Base-by-base conservation (phyloP, 2,888 invertebrate species). In the Taphrorychus bicolor region DNA sequence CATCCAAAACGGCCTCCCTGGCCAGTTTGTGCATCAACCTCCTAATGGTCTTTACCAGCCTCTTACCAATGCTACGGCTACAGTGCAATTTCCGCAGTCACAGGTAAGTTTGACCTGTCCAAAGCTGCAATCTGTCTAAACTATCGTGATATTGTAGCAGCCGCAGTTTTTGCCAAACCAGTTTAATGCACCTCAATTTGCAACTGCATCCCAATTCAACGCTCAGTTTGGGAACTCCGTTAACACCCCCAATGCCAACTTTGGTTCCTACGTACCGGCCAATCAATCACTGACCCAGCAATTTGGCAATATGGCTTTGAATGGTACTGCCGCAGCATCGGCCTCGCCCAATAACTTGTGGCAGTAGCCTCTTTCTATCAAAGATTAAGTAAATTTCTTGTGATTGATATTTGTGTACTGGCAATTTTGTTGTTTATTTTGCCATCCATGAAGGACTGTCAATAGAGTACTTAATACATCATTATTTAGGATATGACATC, bases 241-340 rank as follows among this genome's bases (percentile, higher is more conserved):
- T 5, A 7, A 7, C 5, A 32, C 32, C 5, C 5, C 14, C 17
- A 14, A 14, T 0, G 5, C 14, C 14, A 45, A 45, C 14, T 45
- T n/a, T 17, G 45, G 2, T 14, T n/a, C n/a, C n/a, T n/a, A n/a
- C n/a, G n/a, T n/a, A n/a, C 16, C 45, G 45, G 5, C 17, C 4
- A 45, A 45, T 5, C 45, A 45, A 17, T 5, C 72, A 53, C 73
- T 70, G 62, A 32, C 62, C 45, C 85, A 85, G 75, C 85, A 85
- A 76, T 85, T 86, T 80, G 80, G 83, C 16, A 84, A 84, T 76
- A 78, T 86, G 76, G 82, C 83, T 57, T 74, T 86, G 66, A 77
- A 72, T 68, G 76, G 76, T 71, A 77, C 76, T 53, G 66, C 73
- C 5, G 52, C 76, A 9, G 70, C 52, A 64, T 52, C 73, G 14